Conservation (phyloP, 1,140 invertebrate genomes). For the Helicoverpa zea region DNA sequence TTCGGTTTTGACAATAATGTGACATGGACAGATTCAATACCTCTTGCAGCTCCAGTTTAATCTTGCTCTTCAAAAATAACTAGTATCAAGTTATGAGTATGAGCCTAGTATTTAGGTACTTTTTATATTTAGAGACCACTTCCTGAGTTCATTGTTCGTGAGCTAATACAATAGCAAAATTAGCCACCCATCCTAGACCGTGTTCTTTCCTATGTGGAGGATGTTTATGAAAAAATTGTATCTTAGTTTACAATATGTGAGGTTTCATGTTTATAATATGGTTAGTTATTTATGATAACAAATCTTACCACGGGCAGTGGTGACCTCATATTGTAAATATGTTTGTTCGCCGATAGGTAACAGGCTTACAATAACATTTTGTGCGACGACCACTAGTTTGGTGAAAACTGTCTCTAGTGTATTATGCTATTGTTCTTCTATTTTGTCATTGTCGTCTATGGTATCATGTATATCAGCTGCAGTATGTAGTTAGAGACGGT, state of each 20-base stretch:
- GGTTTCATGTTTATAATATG: constrained; percentile 66
- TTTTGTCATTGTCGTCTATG: not conserved
- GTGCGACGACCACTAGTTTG: not conserved
- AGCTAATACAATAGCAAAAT: constrained; percentile 43
- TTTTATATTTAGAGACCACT: constrained; percentile 9
- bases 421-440: constrained; percentile 12
- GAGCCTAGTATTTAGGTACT: not conserved
- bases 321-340: constrained; percentile 73
- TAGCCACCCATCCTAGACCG: constrained; percentile 33
- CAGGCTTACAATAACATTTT: constrained; percentile 61
- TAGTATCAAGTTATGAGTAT: not conserved
- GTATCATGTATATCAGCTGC: not conserved
- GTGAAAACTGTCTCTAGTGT: constrained; percentile 12
- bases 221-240: constrained; percentile 60
- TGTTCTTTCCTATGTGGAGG: constrained; percentile 50
- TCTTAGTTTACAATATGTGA: constrained; percentile 55
- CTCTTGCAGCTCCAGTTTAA: too few relatives aligned
- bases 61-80: too few relatives aligned
- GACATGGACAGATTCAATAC: too few relatives aligned
- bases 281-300: constrained; percentile 68
- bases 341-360: constrained; percentile 55
- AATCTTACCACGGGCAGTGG: constrained; percentile 54
- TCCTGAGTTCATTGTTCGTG: constrained; percentile 5
- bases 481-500: not conserved
- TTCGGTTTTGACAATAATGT: too few relatives aligned